Conservation (phyloP, 2,113 vertebrate genomes). For the Nymphicus hollandicus region DNA sequence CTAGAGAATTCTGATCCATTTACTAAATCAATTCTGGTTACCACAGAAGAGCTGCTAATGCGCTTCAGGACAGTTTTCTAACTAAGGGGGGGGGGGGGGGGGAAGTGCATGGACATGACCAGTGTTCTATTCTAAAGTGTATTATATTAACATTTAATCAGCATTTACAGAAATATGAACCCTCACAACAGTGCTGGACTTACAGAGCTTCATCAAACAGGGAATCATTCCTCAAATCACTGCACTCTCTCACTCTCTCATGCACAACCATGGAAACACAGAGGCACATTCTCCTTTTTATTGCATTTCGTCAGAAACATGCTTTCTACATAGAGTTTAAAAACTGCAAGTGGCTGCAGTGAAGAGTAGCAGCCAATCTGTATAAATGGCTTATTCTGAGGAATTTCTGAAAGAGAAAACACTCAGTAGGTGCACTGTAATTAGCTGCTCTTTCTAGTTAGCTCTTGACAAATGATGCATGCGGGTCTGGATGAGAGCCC, state of each 20-base stretch:
- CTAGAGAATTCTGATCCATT: conserved; percentile 43
- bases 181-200: neutral
- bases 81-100: neutral
- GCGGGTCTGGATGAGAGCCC: conserved; percentile 33
- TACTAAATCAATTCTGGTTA: conserved; percentile 46
- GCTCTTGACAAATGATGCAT: conserved; percentile 59
- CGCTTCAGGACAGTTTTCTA: conserved; percentile 7
- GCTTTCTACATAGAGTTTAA: conserved; percentile 10
- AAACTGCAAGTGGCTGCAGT: conserved; percentile 11
- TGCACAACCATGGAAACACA: neutral
- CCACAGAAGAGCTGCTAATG: conserved; percentile 46
- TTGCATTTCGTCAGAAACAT: neutral
- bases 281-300: neutral
- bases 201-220: neutral
- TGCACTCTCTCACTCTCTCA: neutral
- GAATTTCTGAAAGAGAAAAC: conserved; percentile 29
- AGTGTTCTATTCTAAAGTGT: conserved; percentile 26
- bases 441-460: conserved; percentile 58
- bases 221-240: neutral
- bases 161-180: conserved; percentile 32
- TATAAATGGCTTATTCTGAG: neutral
- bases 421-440: conserved; percentile 23
- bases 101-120: neutral
- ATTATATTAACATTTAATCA: conserved; percentile 60
- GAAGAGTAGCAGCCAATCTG: neutral